Percentiles rank a stretch among this genome's conserved stretches.
Evolutionary conservation across 2,113 vertebrate genomes (phyloP).

Genomic region (Urocynchramus pylzowi): DNA sequence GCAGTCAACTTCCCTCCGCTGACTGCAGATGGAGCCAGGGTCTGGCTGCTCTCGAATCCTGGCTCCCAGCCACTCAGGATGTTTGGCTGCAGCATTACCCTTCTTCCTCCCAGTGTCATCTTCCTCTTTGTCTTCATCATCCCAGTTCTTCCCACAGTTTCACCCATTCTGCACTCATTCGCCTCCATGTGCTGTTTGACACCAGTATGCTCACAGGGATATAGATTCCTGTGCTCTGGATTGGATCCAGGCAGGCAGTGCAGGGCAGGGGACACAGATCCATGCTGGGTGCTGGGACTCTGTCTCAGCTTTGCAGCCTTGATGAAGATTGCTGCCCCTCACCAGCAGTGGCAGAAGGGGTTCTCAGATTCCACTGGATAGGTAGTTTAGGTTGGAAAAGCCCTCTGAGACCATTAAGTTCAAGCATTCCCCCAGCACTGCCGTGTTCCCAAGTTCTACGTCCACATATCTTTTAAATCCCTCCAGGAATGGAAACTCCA

Average conservation of each 20-base stretch:
- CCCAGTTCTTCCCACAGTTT: background rate
- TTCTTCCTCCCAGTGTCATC: background rate
- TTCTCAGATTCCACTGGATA: background rate
- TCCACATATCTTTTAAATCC: background rate
- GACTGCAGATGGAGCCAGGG: conserved; percentile 52
- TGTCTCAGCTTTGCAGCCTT: background rate
- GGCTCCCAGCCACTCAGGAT: background rate
- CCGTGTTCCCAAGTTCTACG: background rate
- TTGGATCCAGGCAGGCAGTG: background rate
- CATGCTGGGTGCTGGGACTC: background rate
- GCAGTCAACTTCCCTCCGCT: background rate
- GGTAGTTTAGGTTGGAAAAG: background rate
- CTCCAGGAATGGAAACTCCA: background rate
- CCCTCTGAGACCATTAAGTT: background rate
- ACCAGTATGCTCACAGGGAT: background rate
- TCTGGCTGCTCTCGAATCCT: background rate
- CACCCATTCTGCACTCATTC: rapidly evolving
- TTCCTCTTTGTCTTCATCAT: background rate
- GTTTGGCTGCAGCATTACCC: background rate
- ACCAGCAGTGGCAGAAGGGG: background rate
- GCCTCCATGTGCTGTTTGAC: rapidly evolving
- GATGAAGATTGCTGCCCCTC: background rate
- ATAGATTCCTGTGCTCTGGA: background rate
- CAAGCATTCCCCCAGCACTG: background rate
- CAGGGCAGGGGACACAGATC: background rate